Evolutionary conservation across 2,797 vertebrate species (phyloP).

Genomic region (Acanthurus leucopareius): DNA sequence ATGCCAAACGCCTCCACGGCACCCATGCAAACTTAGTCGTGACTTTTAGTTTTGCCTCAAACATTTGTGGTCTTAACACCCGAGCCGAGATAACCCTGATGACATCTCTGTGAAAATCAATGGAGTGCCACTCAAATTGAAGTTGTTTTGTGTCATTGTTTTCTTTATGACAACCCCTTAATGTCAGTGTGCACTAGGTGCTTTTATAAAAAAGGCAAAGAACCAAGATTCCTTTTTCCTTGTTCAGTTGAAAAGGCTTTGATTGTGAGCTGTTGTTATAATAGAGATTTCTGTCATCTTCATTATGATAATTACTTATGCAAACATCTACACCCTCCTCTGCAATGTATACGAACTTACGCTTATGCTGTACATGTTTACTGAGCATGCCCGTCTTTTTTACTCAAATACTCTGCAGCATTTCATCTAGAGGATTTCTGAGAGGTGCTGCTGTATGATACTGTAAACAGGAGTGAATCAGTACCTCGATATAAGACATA

Average conservation of each 20-base stretch:
- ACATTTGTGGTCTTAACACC: background rate
- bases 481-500: slow-evolving; percentile 21
- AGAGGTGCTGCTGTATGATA: slow-evolving; percentile 31
- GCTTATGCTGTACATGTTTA: slow-evolving; percentile 31
- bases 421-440: slow-evolving; percentile 22
- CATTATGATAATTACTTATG: slow-evolving; percentile 4
- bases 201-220: slow-evolving; percentile 1
- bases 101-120: background rate
- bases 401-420: slow-evolving; percentile 43
- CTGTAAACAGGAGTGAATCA: slow-evolving; percentile 29
- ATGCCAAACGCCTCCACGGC: background rate
- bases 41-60: background rate
- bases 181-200: slow-evolving; percentile 33
- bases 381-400: slow-evolving; percentile 56
- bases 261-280: slow-evolving; percentile 23
- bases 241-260: slow-evolving; percentile 16
- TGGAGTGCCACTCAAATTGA: background rate
- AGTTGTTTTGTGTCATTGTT: slow-evolving; percentile 6
- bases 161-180: background rate
- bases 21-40: background rate
- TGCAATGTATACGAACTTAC: slow-evolving; percentile 14
- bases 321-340: background rate
- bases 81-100: background rate
- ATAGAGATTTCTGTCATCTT: slow-evolving; percentile 17
- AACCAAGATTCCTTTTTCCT: background rate